Base-by-base conservation (phyloP, 2,797 vertebrate species). In the Cygnus olor region DNA sequence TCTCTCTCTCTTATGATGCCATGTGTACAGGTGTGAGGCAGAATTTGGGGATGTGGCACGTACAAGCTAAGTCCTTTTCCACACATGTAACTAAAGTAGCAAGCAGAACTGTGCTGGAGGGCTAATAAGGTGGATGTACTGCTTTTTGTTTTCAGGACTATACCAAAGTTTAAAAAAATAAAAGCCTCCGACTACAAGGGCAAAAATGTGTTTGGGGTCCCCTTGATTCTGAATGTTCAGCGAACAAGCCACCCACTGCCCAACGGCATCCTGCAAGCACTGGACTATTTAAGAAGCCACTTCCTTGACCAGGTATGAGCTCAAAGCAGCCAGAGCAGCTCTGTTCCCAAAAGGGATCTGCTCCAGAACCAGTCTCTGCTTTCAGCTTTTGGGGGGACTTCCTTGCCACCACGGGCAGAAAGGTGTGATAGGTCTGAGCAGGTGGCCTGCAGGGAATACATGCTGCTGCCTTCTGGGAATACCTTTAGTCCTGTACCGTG, bases 271-370 rank as follows among this genome's bases (percentile, higher is more conserved):
- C 98, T 98, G 79, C 97, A 98, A 93, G 99, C 99, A 2, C 97
- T 99, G 97, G 95, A 98, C 60, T 98, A 98, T 63, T 98, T 99
- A 72, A 98, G 97, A 83, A 97, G 94, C 11, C 95, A 98, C 69
- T 98, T 98, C 80, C 97, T 99, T 82, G 98, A 99, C 96, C 99
- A 99, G 98, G 99, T 99, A 96, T 34, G 88, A 64, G 7, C 72
- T 84, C 6, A 0, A 58, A 69, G 90, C 63, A 65, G 70, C 51
- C 64, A 78, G 38, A 71, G 61, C 38, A 89, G n/a, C 51, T 79
- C 38, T 49, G 40, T 19, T 58, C 61, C n/a, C 3, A 22, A 11
- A 63, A 15, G 0, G 1, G 85, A 4, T 73, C 73, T 84, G 40
- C 65, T 79, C 44, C 42, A 58, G 66, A 65, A 30, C 32, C 40